Evolutionary conservation across 2,888 invertebrate species (phyloP), one percentile per base, ranked within the genome.

Genomic region (Sphaerophoria taeniata): DNA sequence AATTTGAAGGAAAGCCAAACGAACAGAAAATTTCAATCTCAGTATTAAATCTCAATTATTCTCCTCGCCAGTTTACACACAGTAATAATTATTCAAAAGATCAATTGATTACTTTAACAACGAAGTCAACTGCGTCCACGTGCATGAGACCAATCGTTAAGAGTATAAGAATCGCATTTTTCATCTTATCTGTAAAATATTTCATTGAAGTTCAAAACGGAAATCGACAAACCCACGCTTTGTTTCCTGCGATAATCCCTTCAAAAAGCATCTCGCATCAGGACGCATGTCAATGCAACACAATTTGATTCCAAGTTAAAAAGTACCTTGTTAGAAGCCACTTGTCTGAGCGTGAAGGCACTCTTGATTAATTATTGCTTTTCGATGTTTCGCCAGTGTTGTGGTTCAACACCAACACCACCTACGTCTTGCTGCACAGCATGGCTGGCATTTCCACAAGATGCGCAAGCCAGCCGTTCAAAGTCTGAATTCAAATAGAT

Each of bases 321-420:
- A n/a, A n/a, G n/a, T n/a, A 63, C 47, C 55, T 56, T 58, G 51
- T 34, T 12, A 45, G 58, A 67, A 31, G 39, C 65, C 84, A 79
- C 83, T 83, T 83, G 79, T 71, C 67, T 47, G 69, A 16, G 49
- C 73, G 47, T 39, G 58, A 58, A 53, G 74, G 78, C 70, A 79
- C 34, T 74, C n/a, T n/a, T 84, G 45, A 84, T 81, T 76, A 85
- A 85, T 85, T 85, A 85, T 85, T 85, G 85, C 85, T 58, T 81
- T 85, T 81, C 76, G 76, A 61, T 85, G 85, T 85, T 85, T 76
- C 47, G 60, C 39, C 47, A 4, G 12, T 14, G 16, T 33, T 4
- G 2, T 43, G 39, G 43, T 6, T 34, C 47, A 70, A 14, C 76
- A 60, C 43, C 47, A 45, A n/a, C n/a, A n/a, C n/a, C n/a, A n/a